A percentile compares a stretch with the other conserved stretches of the same genome.
Conservation (phyloP, 2,113 vertebrate genomes). For the Haemorhous mexicanus region DNA sequence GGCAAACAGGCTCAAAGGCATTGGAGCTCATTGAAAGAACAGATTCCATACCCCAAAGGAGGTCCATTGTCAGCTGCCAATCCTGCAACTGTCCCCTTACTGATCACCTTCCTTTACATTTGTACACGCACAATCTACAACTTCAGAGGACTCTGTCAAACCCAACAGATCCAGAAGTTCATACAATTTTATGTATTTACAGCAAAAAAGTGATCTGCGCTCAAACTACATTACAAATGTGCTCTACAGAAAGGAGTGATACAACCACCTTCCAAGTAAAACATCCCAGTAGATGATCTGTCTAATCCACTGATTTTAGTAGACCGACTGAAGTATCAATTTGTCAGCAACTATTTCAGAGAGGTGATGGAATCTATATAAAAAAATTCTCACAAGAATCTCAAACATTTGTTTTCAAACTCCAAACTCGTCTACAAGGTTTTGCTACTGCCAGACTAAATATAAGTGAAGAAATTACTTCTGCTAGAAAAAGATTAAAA, state of each 20-base stretch:
- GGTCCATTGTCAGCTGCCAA: not conserved
- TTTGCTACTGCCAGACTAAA: not conserved
- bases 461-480: not conserved
- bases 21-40: not conserved
- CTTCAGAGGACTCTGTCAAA: not conserved
- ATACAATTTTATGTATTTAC: not conserved
- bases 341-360: not conserved
- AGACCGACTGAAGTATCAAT: not conserved
- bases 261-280: not conserved
- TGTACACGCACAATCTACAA: accelerated
- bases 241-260: not conserved
- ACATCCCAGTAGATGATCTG: not conserved
- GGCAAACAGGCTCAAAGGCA: not conserved
- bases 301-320: not conserved
- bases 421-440: not conserved
- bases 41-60: not conserved
- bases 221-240: not conserved
- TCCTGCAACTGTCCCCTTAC: not conserved
- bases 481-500: not conserved
- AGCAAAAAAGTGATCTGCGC: not conserved
- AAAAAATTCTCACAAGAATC: not conserved
- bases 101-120: not conserved
- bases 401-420: not conserved
- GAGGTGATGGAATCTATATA: not conserved
- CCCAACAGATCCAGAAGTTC: not conserved